Evolutionary conservation across 2,888 invertebrate genomes (phyloP).

Genomic region (Synergus gifuensis): DNA sequence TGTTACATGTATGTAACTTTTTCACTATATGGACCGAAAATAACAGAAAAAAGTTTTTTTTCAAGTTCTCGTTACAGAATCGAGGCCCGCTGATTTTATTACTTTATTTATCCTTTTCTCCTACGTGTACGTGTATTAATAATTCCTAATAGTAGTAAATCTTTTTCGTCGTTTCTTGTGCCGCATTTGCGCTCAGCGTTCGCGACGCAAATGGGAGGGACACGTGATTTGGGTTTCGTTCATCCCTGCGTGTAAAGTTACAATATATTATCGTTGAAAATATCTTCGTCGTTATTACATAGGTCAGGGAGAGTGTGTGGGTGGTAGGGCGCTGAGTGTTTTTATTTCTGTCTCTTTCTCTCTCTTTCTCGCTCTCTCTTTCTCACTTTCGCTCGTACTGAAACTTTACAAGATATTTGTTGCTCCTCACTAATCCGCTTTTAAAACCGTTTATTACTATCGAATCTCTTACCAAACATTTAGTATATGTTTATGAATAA

Average conservation of each 20-base stretch:
- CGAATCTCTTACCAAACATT: conserved; percentile 69
- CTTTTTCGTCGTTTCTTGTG: conserved; percentile 51
- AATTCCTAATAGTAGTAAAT: conserved; percentile 54
- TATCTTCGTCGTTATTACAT: conserved; percentile 42
- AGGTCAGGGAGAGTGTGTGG: conserved; percentile 39
- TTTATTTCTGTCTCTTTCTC: conserved; percentile 42
- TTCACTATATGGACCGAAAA: neutral
- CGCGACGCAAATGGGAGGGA: conserved; percentile 44
- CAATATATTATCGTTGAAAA: conserved; percentile 42
- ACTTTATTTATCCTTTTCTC: conserved; percentile 52
- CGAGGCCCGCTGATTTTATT: conserved; percentile 42
- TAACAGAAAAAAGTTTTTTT: neutral
- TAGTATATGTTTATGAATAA: conserved; percentile 67
- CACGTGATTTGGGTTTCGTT: conserved; percentile 43
- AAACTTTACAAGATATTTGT: conserved; percentile 17
- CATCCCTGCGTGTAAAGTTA: conserved; percentile 37
- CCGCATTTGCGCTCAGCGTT: conserved; percentile 51
- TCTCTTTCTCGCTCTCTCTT: conserved; percentile 41
- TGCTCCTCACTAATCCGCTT: conserved; percentile 30
- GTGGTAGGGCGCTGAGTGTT: conserved; percentile 23
- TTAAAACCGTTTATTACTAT: conserved; percentile 48
- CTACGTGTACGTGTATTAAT: conserved; percentile 53
- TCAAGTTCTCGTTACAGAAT: conserved; percentile 33
- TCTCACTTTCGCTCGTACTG: conserved; percentile 20
- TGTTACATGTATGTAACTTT: neutral